phyloP scores from a whole-genome alignment of 2,888 invertebrate species.

The Ganaspis brasiliensis region DNA sequence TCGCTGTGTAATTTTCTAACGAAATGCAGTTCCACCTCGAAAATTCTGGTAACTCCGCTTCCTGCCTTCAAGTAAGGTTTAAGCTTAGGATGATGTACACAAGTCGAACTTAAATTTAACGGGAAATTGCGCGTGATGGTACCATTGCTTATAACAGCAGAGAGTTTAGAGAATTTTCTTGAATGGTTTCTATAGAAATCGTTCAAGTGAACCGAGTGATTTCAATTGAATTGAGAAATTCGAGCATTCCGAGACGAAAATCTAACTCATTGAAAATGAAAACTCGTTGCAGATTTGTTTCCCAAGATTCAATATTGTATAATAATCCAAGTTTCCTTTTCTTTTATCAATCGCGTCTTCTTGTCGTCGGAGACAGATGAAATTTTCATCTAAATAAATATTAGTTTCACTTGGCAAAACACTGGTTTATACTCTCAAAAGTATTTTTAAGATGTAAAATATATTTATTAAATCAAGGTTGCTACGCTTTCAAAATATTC shows the following conservation, averaged over 20 bases:
- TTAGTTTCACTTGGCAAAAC: too few relatives aligned
- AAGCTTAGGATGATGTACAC: constrained; percentile 10
- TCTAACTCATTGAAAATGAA: background rate
- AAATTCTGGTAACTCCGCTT: constrained; percentile 16
- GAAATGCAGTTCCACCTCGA: constrained; percentile 24
- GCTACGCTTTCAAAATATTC: too few relatives aligned
- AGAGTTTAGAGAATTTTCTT: constrained; percentile 29
- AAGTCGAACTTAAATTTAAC: constrained; percentile 24
- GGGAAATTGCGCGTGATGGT: constrained; percentile 2
- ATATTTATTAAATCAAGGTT: too few relatives aligned
- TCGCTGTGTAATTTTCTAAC: constrained; percentile 23
- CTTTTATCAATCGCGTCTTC: too few relatives aligned
- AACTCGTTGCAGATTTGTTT: background rate
- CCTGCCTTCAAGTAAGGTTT: background rate
- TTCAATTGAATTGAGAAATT: constrained; percentile 22
- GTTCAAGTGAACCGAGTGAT: constrained; percentile 21
- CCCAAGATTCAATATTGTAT: too few relatives aligned
- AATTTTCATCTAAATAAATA: too few relatives aligned
- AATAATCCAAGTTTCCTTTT: too few relatives aligned
- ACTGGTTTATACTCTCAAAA: too few relatives aligned
- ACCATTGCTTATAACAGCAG: background rate
- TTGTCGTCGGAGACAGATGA: too few relatives aligned
- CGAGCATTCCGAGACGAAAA: constrained; percentile 13
- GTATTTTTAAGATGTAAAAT: too few relatives aligned
- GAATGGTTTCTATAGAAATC: constrained; percentile 3